Base-by-base conservation (phyloP, 2,113 vertebrate species). In the Grammomys surdaster region DNA sequence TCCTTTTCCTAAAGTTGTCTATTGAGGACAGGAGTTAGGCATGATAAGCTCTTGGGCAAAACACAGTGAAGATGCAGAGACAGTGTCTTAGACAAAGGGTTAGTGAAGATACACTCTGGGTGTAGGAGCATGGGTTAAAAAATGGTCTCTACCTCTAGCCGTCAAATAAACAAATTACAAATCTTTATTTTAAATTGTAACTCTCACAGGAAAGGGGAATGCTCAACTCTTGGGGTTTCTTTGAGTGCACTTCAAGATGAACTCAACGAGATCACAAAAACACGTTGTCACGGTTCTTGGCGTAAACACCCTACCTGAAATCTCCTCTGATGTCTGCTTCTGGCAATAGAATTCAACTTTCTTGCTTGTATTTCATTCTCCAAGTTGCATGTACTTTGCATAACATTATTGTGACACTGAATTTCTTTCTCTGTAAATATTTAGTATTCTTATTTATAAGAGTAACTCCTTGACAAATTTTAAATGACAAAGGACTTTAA, bases 401-500 rank as follows among this genome's bases (percentile, higher is more conserved):
- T 82, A 40, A 82, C 73, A 82, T 70, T 70, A 72, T 40, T 92
- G 36, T 14, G 75, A 40, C 70, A 73, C 82, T 93, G 2, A n/a
- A 17, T 65, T 88, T 89, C 40, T n/a, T 69, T 36, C 94, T 60
- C 94, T 60, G 1, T 4, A 93, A 89, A 46, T 87, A 6, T n/a
- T 95, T 96, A 60, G 22, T 31, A 40, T 82, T 82, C 36, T 82
- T 58, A 63, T 17, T 40, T 91, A 12, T 36, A 36, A 92, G 46
- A 69, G 8, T 24, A 95, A 43, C 9, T 85, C 16, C 11, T 60
- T 82, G 14, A 81, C 31, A 91, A 76, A 33, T 51, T 81, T 77
- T 77, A 92, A 92, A 67, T 51, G 43, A 81, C 65, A 75, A 89
- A 54, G 31, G 2, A 88, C 56, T 78, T 94, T 70, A 95, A 92